A percentile compares a stretch with the other conserved stretches of the same genome.
phyloP scores from a whole-genome alignment of 2,113 vertebrate genomes.

The Burhinus bistriatus region DNA sequence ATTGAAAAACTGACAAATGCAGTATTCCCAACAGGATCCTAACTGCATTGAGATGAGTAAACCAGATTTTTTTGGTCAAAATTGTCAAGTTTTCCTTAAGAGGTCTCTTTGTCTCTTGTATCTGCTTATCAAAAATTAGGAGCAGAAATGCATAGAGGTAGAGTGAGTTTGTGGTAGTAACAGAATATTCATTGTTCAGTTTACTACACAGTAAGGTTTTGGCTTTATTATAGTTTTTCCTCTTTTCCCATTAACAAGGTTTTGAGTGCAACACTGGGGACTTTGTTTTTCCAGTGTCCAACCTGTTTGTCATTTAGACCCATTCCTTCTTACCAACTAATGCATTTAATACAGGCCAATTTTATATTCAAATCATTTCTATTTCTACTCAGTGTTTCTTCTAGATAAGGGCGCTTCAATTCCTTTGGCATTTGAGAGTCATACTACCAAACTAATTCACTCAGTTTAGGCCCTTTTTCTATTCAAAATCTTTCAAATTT shows the following conservation, averaged over 20 bases:
- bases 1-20: not conserved
- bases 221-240: not conserved
- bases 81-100: not conserved
- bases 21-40: not conserved
- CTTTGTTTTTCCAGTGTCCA: not conserved
- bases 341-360: not conserved
- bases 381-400: not conserved
- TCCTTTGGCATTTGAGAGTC: not conserved
- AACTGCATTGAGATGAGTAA: not conserved
- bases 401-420: not conserved
- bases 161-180: not conserved
- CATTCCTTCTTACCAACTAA: not conserved
- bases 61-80: not conserved
- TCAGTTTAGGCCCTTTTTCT: not conserved
- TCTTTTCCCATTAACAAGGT: not conserved
- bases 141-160: not conserved
- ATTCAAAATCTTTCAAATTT: not conserved
- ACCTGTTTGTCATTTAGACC: not conserved
- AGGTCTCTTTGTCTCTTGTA: not conserved
- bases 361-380: not conserved
- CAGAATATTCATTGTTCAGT: not conserved
- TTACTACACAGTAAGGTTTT: not conserved
- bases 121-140: not conserved
- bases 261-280: not conserved
- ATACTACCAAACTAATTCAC: not conserved